phyloP scores from a whole-genome alignment of 1,140 invertebrate species.

The Phenacoccus solenopsis region DNA sequence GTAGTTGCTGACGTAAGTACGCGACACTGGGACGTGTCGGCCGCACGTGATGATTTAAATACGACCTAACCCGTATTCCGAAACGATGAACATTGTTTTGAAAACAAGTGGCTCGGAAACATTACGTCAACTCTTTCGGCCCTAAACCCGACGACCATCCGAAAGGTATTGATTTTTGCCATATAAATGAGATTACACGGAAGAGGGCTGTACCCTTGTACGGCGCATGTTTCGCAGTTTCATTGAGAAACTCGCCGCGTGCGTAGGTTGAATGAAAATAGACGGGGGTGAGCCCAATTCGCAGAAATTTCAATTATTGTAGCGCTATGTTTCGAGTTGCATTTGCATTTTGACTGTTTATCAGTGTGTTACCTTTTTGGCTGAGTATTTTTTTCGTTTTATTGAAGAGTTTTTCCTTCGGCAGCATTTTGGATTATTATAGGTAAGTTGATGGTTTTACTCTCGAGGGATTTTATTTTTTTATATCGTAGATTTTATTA shows the following conservation, averaged over 20 bases:
- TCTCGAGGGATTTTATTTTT: no score
- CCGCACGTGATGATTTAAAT: no score
- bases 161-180: background rate
- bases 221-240: background rate
- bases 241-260: background rate
- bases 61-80: no score
- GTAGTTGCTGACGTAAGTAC: no score
- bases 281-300: background rate
- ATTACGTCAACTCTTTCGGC: background rate
- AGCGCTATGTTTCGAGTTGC: background rate
- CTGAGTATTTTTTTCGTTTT: no score
- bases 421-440: no score
- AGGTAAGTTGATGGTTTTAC: no score
- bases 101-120: background rate
- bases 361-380: no score
- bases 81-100: background rate
- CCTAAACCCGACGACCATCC: background rate
- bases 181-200: slow-evolving; percentile 1
- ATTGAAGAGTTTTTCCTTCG: no score
- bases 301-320: background rate
- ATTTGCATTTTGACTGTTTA: background rate
- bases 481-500: no score
- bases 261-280: background rate
- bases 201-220: background rate
- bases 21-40: no score